A percentile compares a stretch with the other conserved stretches of the same genome.
phyloP scores from a whole-genome alignment of 2,888 invertebrate genomes.

The Acrobeloides nanus region DNA sequence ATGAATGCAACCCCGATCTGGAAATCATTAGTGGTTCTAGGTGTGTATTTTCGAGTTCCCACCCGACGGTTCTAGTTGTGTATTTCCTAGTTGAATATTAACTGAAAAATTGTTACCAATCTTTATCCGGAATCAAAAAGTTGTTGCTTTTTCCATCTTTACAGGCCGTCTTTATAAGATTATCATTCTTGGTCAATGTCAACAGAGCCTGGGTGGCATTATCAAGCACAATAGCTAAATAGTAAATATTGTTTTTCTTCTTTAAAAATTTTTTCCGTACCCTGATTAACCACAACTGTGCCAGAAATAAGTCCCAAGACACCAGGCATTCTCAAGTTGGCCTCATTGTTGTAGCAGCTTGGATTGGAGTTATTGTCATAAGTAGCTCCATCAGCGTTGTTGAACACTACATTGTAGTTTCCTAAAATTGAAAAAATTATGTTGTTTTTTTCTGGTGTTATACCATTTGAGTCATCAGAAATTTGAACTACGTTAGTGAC shows the following conservation, averaged over 20 bases:
- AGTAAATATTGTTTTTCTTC: conserved; percentile 1
- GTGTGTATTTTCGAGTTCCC: too few relatives aligned
- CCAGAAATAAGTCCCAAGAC: conserved; percentile 18
- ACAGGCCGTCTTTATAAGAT: conserved; percentile 19
- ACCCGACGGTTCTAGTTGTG: too few relatives aligned
- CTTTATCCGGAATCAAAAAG: conserved; percentile 20
- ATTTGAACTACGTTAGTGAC: conserved; percentile 14
- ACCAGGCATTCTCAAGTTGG: conserved; percentile 20
- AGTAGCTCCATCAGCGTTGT: conserved; percentile 13
- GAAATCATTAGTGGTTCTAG: too few relatives aligned
- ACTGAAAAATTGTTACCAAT: conserved; percentile 19
- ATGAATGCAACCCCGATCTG: conserved; percentile 3
- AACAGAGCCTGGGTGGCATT: conserved; percentile 10
- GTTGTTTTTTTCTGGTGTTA: neutral
- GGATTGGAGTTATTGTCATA: conserved; percentile 21
- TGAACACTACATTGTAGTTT: conserved; percentile 6
- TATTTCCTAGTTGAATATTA: too few relatives aligned
- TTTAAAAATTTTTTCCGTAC: conserved; percentile 11
- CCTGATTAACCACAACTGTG: conserved; percentile 10
- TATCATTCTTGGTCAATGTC: conserved; percentile 16
- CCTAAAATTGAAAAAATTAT: conserved; percentile 1
- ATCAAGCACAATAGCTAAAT: conserved; percentile 4
- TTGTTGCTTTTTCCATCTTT: conserved; percentile 23
- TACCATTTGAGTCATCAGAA: conserved; percentile 6
- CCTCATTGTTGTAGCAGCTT: conserved; percentile 13